Conservation (phyloP, 2,888 invertebrate genomes). For the Cosmorhoe ocellata region DNA sequence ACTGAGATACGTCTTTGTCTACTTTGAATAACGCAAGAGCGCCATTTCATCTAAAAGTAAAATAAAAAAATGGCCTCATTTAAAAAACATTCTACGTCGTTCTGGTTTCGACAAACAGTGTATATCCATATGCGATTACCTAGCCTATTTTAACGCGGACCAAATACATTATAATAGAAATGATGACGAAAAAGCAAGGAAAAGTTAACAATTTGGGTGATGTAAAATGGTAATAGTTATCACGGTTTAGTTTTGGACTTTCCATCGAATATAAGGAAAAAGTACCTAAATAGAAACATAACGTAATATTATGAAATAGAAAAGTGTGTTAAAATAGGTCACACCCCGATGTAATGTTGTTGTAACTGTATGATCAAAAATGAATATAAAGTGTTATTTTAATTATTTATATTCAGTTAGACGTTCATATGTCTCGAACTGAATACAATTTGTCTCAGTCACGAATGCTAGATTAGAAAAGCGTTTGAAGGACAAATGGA, state of each 20-base stretch:
- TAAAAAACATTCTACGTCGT: constrained; percentile 43
- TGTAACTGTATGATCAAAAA: neutral
- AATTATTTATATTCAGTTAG: too few species aligned
- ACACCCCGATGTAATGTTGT: neutral
- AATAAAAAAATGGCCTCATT: constrained; percentile 24
- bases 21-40: constrained; percentile 12
- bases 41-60: constrained; percentile 10
- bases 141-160: constrained; percentile 61
- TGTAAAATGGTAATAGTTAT: too few species aligned
- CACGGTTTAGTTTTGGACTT: too few species aligned
- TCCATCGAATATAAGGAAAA: too few species aligned
- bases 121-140: constrained; percentile 52
- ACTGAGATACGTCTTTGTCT: constrained; percentile 16
- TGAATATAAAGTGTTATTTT: neutral
- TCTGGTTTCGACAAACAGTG: constrained; percentile 43
- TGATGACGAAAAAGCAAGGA: constrained; percentile 2
- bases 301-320: too few species aligned
- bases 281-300: too few species aligned
- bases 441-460: constrained; percentile 30
- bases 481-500: constrained; percentile 46
- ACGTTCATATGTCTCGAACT: neutral
- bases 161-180: constrained; percentile 58
- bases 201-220: neutral
- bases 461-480: constrained; percentile 36
- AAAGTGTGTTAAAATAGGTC: neutral